phyloP scores from a whole-genome alignment of 30 jellyfish, hydroid and myxozoan species.

The Chrysaora quinquecirrha region DNA sequence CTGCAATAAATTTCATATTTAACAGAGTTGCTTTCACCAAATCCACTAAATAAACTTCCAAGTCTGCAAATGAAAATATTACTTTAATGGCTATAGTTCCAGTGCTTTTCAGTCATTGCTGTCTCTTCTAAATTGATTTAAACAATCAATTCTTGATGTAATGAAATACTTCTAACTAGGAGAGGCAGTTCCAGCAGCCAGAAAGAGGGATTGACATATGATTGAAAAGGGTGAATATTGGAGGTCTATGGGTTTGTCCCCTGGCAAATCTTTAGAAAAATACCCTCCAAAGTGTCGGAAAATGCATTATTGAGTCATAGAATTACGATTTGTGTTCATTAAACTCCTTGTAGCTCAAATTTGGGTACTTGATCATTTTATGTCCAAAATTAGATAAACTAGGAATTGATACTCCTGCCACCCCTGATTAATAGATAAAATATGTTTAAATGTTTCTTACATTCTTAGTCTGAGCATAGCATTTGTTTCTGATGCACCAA shows the following conservation, averaged over 20 bases:
- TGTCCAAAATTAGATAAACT: no score
- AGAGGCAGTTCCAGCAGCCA: no score
- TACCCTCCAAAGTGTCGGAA: no score
- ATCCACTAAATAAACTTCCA: constrained; percentile 76
- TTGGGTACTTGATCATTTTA: no score
- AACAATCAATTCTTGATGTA: not conserved
- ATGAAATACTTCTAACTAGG: no score
- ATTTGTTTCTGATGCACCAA: constrained; percentile 92
- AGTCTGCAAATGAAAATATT: constrained; percentile 34
- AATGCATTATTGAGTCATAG: no score
- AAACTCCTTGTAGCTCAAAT: no score
- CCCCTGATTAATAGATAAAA: no score
- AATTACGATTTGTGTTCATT: no score
- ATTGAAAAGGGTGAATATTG: not conserved
- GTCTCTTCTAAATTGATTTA: not conserved
- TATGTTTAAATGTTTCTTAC: no score
- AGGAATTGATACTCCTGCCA: no score
- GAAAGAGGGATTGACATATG: not conserved
- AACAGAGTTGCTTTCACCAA: constrained; percentile 67
- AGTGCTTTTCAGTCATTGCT: not conserved
- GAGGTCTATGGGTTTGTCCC: not conserved
- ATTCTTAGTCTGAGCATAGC: constrained; percentile 81
- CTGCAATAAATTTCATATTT: constrained; percentile 83
- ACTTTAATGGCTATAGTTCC: not conserved
- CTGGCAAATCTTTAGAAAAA: no score